Conservation (phyloP, 2,113 vertebrate genomes). For the Cynoglossus semilaevis region DNA sequence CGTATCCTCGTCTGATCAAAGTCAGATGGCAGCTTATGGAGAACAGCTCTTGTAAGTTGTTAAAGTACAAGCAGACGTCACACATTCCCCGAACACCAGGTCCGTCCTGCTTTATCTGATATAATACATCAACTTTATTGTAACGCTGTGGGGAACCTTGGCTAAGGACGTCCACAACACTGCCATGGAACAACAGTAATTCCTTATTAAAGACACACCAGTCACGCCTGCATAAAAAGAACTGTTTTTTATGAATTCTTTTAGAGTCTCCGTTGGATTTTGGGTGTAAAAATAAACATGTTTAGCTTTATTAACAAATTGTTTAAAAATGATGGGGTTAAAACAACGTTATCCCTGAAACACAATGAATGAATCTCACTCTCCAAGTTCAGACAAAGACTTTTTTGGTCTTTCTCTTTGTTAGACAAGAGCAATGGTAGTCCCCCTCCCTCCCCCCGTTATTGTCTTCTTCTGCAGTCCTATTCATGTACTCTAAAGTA, state of each 20-base stretch:
- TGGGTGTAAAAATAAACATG: neutral
- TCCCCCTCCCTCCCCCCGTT: no score
- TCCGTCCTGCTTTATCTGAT: conserved; percentile 1
- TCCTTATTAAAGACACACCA: neutral
- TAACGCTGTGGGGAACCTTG: neutral
- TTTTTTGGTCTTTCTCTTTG: no score
- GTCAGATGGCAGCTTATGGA: conserved; percentile 52
- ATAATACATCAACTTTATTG: neutral
- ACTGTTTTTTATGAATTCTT: no score
- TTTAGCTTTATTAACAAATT: no score
- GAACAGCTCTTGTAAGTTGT: conserved; percentile 40
- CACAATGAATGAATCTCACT: no score
- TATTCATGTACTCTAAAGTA: no score
- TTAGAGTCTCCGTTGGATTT: neutral
- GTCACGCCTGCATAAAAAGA: neutral
- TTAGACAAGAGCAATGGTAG: no score
- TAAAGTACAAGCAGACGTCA: conserved; percentile 33
- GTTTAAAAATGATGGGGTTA: no score
- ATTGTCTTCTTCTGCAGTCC: no score
- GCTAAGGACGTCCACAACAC: neutral
- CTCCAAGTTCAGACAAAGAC: no score
- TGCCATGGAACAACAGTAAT: no score
- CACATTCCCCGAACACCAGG: conserved; percentile 1
- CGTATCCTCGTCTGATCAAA: conserved; percentile 37
- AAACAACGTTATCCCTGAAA: no score